Base-by-base conservation (phyloP, 2,113 vertebrate genomes). In the Anoplopoma fimbria region DNA sequence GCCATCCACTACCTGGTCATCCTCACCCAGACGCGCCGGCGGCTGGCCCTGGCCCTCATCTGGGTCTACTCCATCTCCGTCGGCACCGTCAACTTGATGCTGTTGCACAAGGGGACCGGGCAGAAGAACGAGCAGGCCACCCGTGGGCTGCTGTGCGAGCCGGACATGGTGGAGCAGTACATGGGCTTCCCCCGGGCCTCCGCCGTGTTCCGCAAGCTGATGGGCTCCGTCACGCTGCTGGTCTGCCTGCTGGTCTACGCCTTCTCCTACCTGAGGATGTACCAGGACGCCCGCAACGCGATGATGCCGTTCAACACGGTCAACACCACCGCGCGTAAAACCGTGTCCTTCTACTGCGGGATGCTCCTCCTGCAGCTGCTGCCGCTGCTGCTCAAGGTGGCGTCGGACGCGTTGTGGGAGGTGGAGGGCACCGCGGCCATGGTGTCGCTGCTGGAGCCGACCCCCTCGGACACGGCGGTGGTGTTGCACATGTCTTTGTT, bases 321-420 rank as follows among this genome's bases (percentile, higher is more conserved):
- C 13, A 94, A 92, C 78, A 79, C 10, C 6, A 81, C 45, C 0
- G 93, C 93, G 29, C 92, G 91, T n/a, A 87, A 69, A 2, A 94
- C 93, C 0, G 90, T 94, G 61, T 13, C 93, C 23, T 91, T 92
- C 36, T 93, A 93, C 90, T 82, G 90, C 74, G 79, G 79, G 34
- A 94, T 94, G 93, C 65, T 95, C 49, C 23, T 92, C 17, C 27
- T 94, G 63, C 93, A 94, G 84, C 87, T 95, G 65, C 71, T 91
- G 25, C 93, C 90, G 7, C 74, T 88, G 79, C 82, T 91, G 40
- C 9, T 92, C 15, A 93, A 92, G 72, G 77, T 82, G 0, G 3
- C 2, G 23, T 88, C 88, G 1, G 94, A 94, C 71, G 63, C 77
- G 10, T 40, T 94, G 49, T 85, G 81, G 88, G 91, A 93, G 63